Evolutionary conservation across 2,113 vertebrate genomes (phyloP).

Genomic region (Petroica traversi): DNA sequence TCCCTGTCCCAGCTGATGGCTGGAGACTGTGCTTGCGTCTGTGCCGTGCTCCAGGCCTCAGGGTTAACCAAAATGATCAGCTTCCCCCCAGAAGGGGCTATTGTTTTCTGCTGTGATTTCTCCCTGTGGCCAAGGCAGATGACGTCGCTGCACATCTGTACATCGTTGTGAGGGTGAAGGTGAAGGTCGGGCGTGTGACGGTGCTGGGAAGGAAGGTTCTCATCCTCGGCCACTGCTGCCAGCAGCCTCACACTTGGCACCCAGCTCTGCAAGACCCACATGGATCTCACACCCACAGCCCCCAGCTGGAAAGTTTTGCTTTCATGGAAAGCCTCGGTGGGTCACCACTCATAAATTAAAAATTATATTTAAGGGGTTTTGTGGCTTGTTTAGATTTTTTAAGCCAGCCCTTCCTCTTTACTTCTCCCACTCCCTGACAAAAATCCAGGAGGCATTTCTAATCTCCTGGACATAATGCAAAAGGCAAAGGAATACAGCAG

Average conservation of each 20-base stretch:
- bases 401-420: not conserved
- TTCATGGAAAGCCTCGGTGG: not conserved
- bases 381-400: not conserved
- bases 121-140: not conserved
- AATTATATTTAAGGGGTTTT: not conserved
- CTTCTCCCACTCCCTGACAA: not conserved
- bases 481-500: not conserved
- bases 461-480: not conserved
- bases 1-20: not conserved
- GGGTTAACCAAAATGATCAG: not conserved
- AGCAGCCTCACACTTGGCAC: not conserved
- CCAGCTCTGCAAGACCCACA: fast-evolving
- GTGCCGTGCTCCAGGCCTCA: fast-evolving
- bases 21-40: fast-evolving
- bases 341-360: not conserved
- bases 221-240: not conserved
- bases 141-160: not conserved
- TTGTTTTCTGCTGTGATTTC: not conserved
- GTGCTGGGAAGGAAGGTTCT: not conserved
- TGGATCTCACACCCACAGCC: fast-evolving
- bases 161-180: not conserved
- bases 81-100: not conserved
- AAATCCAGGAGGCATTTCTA: not conserved
- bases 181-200: fast-evolving
- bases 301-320: not conserved